phyloP scores from a whole-genome alignment of 2,797 vertebrate species.

The Potorous gilbertii region DNA sequence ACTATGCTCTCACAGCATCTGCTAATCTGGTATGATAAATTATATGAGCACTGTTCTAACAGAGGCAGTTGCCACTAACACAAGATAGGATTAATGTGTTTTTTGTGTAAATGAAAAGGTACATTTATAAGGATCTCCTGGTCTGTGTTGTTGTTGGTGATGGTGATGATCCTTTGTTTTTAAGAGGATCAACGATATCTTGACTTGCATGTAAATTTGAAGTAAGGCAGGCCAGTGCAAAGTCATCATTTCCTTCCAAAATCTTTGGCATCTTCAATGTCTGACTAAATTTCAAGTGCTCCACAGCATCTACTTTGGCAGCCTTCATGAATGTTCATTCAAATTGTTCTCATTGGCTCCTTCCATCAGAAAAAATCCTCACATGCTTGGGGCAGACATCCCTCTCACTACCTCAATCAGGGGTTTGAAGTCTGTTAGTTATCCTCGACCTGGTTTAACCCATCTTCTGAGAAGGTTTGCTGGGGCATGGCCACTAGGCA shows the following conservation, averaged over 20 bases:
- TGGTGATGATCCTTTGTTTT: not conserved
- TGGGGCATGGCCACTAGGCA: too few species aligned
- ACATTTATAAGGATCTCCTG: not conserved
- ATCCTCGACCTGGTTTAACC: not conserved
- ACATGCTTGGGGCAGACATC: not conserved
- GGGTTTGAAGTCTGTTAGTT: not conserved
- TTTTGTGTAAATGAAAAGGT: not conserved
- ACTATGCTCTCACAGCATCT: not conserved
- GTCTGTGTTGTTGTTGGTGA: not conserved
- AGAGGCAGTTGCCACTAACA: not conserved
- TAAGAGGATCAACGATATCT: not conserved
- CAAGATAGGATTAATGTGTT: not conserved
- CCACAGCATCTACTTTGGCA: not conserved
- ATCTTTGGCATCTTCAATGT: not conserved
- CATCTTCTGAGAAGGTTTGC: not conserved
- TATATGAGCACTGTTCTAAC: not conserved
- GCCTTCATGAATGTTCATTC: too few species aligned
- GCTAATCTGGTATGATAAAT: not conserved
- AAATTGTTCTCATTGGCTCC: not conserved
- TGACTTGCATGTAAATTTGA: not conserved
- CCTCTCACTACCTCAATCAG: not conserved
- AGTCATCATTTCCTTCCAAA: not conserved
- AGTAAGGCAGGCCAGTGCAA: not conserved
- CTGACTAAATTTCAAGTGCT: not conserved
- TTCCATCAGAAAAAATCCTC: not conserved